Percentiles rank a stretch among this genome's conserved stretches.
These are phyloP conservation scores for Notarius lentiginosus DNA, from an alignment of 2,113 vertebrate species.

Conservation along the genomic window DNA sequence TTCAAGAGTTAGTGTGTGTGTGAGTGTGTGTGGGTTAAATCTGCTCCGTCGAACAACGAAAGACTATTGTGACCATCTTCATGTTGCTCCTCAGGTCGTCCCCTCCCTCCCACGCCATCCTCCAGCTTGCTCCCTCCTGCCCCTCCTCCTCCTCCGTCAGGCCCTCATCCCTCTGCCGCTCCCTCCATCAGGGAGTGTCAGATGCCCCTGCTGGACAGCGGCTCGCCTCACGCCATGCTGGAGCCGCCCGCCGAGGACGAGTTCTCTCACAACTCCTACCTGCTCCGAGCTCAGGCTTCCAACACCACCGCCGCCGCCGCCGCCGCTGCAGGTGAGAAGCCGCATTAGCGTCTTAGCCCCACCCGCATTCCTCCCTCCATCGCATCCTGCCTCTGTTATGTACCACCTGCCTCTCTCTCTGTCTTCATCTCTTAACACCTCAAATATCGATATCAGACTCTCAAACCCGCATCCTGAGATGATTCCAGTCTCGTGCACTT, in stretches of 20 bases:
- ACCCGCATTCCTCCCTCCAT: neutral
- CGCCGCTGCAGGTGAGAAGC: conserved; percentile 80
- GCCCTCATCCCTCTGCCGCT: conserved; percentile 82
- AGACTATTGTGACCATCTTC: neutral
- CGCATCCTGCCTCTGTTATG: neutral
- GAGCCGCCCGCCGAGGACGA: conserved; percentile 87
- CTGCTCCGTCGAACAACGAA: neutral
- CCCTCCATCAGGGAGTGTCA: conserved; percentile 81
- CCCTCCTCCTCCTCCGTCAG: conserved; percentile 84
- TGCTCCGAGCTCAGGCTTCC: conserved; percentile 82
- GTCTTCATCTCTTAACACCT: neutral
- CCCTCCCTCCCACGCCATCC: conserved; percentile 90
- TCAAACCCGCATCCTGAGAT: neutral
- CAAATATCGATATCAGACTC: neutral
- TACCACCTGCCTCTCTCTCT: neutral
- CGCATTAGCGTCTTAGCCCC: neutral
- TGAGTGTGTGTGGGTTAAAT: conserved; percentile 8
- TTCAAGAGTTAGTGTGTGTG: conserved; percentile 22
- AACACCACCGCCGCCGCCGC: conserved; percentile 73
- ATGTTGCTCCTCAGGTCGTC: conserved; percentile 76
- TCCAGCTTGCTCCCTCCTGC: conserved; percentile 88
- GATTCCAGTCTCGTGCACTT: neutral
- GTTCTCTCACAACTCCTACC: conserved; percentile 87
- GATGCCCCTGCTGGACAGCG: conserved; percentile 92
- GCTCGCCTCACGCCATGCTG: conserved; percentile 87